These are phyloP conservation scores for Melanotaenia parkinsoni DNA, from an alignment of 2,797 vertebrate species.

Conservation along the genomic window DNA sequence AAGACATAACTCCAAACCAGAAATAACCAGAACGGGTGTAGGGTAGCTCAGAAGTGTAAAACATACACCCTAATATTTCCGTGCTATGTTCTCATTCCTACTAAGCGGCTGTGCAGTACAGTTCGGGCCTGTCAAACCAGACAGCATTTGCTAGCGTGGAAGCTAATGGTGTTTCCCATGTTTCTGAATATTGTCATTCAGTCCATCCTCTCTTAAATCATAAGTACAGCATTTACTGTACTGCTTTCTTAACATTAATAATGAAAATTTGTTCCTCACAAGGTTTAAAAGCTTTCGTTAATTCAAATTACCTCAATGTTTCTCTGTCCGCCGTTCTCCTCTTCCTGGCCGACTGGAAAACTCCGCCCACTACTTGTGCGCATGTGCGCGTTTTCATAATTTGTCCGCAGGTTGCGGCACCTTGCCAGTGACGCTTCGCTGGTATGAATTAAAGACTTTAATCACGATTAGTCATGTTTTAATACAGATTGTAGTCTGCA, in stretches of 20 bases:
- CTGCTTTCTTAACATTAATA: neutral
- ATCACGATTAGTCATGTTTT: neutral
- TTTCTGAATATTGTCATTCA: conserved; percentile 25
- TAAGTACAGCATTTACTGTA: neutral
- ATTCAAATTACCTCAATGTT: conserved; percentile 73
- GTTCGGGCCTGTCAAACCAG: conserved; percentile 76
- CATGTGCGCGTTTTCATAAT: conserved; percentile 50
- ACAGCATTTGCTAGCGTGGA: conserved; percentile 57
- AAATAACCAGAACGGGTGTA: neutral
- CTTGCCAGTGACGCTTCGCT: neutral
- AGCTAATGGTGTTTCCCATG: conserved; percentile 52
- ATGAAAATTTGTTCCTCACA: neutral
- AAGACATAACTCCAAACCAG: neutral
- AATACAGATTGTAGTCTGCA: neutral
- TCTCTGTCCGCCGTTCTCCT: conserved; percentile 80
- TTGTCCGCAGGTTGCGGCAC: neutral
- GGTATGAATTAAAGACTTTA: neutral
- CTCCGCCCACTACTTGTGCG: conserved; percentile 67
- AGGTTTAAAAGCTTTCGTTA: conserved; percentile 39
- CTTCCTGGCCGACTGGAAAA: conserved; percentile 77
- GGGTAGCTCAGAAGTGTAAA: conserved; percentile 11
- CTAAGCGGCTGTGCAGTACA: conserved; percentile 36
- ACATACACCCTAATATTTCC: conserved; percentile 33
- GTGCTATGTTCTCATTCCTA: conserved; percentile 36
- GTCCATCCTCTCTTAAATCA: conserved; percentile 10